phyloP scores from a whole-genome alignment of 2,113 vertebrate species.

The Alosa alosa region DNA sequence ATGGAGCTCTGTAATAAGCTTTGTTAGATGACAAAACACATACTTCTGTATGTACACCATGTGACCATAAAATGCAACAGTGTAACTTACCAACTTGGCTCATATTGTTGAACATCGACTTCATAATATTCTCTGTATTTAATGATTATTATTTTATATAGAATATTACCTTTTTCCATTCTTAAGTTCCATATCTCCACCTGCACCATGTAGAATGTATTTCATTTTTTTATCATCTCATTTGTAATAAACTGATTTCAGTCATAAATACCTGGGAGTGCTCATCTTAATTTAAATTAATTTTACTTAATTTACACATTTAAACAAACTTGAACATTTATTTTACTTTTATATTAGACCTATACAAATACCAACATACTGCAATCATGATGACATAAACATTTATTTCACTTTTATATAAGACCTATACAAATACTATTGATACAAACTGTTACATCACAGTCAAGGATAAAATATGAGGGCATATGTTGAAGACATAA shows the following conservation, averaged over 20 bases:
- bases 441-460: background rate
- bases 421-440: too few species aligned
- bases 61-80: background rate
- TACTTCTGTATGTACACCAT: background rate
- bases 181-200: slow-evolving; percentile 31
- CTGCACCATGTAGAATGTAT: slow-evolving; percentile 36
- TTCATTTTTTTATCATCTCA: slow-evolving; percentile 52
- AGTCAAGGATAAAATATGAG: background rate
- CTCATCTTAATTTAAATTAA: background rate
- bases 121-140: slow-evolving; percentile 12
- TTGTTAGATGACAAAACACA: background rate
- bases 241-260: slow-evolving; percentile 68
- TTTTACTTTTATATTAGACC: background rate
- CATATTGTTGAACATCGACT: background rate
- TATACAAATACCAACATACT: background rate
- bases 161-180: slow-evolving; percentile 12
- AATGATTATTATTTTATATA: slow-evolving; percentile 1
- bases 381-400: too few species aligned
- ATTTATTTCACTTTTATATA: too few species aligned
- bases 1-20: slow-evolving; percentile 31
- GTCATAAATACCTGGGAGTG: slow-evolving; percentile 28
- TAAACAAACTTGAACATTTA: background rate
- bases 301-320: background rate
- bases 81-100: background rate
- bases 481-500: background rate